Evolutionary conservation across 2,797 vertebrate species (phyloP).

Genomic region (Sphaeramia orbicularis): DNA sequence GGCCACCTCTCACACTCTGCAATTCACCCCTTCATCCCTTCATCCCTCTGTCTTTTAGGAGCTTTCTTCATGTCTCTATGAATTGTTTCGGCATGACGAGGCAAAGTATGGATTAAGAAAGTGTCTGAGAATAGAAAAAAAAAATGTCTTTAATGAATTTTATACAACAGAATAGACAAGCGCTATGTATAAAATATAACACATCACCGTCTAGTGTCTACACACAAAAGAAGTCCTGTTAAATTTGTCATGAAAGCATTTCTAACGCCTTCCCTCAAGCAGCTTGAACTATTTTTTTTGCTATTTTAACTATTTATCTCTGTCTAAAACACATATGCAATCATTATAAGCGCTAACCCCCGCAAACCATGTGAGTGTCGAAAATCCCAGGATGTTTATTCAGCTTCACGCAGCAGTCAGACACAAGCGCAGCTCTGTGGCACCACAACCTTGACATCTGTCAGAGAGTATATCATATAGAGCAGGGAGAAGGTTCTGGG

Average conservation of each 20-base stretch:
- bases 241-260: slow-evolving; percentile 44
- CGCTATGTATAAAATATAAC: slow-evolving; percentile 41
- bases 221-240: slow-evolving; percentile 25
- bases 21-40: slow-evolving; percentile 33
- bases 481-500: slow-evolving; percentile 57
- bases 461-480: slow-evolving; percentile 52
- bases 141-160: slow-evolving; percentile 15
- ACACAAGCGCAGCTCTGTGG: slow-evolving; percentile 51
- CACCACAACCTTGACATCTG: slow-evolving; percentile 67
- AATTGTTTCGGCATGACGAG: slow-evolving; percentile 21
- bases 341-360: slow-evolving; percentile 9
- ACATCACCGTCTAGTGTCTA: slow-evolving; percentile 16
- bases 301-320: too few species aligned
- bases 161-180: slow-evolving; percentile 30
- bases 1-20: slow-evolving; percentile 34
- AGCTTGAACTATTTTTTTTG: not conserved
- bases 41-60: slow-evolving; percentile 42
- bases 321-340: not conserved
- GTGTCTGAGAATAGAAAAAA: slow-evolving; percentile 36
- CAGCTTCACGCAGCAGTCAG: slow-evolving; percentile 47
- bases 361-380: slow-evolving; percentile 18
- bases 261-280: slow-evolving; percentile 18
- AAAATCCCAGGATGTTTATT: slow-evolving; percentile 51
- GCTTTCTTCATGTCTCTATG: slow-evolving; percentile 5
- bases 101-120: slow-evolving; percentile 23